Percentiles rank a stretch among this genome's conserved stretches.
phyloP scores from a whole-genome alignment of 2,113 vertebrate genomes.

The Fulmarus glacialis region DNA sequence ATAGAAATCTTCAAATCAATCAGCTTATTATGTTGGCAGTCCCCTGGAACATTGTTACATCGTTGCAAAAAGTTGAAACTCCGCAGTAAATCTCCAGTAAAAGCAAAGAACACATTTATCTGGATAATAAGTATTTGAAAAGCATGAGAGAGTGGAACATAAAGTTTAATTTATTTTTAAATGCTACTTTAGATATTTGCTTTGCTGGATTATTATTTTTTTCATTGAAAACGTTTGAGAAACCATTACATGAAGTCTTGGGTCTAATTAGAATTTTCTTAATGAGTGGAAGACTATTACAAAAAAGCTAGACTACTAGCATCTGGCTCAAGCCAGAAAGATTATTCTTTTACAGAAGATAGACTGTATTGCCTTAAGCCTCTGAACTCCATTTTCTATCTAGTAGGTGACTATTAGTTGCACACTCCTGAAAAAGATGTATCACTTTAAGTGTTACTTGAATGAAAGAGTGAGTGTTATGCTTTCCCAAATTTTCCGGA shows the following conservation, averaged over 20 bases:
- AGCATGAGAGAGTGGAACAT: background rate
- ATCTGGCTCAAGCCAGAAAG: background rate
- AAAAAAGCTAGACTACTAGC: background rate
- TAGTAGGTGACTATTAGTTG: background rate
- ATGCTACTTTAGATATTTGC: background rate
- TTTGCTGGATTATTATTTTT: background rate
- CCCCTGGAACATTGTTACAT: background rate
- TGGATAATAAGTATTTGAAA: background rate
- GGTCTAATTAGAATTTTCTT: background rate
- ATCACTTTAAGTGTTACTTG: background rate
- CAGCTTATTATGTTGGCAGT: background rate
- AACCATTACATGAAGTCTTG: background rate
- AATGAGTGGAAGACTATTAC: background rate
- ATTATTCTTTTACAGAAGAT: background rate
- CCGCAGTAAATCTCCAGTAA: background rate
- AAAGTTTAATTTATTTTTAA: constrained; percentile 15
- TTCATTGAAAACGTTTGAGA: background rate
- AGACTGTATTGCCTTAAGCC: background rate
- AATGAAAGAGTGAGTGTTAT: background rate
- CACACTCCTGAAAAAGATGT: background rate
- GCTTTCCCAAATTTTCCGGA: background rate
- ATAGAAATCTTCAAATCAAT: constrained; percentile 4
- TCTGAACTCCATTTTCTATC: background rate
- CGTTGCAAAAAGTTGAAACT: background rate
- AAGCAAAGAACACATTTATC: background rate